Evolutionary conservation across 2,797 vertebrate genomes (phyloP).

Genomic region (Lithobates pipiens): DNA sequence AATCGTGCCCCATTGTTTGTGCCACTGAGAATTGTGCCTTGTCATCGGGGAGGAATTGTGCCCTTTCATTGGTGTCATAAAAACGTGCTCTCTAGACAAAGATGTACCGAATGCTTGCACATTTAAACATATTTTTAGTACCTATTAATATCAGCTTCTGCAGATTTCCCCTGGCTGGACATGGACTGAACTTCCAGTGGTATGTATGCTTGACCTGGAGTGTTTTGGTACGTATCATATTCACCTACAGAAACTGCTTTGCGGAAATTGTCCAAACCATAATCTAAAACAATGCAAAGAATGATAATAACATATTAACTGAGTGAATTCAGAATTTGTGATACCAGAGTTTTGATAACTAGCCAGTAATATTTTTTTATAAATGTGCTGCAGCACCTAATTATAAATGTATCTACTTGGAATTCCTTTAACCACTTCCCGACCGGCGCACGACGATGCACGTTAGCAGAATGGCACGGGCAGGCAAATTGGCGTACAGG

Average conservation of each 20-base stretch:
- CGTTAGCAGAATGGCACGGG: too few relatives aligned
- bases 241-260: slow-evolving; percentile 74
- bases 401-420: too few relatives aligned
- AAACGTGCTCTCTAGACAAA: neutral
- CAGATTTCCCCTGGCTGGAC: slow-evolving; percentile 74
- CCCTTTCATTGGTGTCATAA: neutral
- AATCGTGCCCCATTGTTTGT: too few relatives aligned
- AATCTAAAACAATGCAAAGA: slow-evolving; percentile 73
- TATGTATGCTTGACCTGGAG: slow-evolving; percentile 76
- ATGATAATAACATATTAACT: neutral
- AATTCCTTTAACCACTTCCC: too few relatives aligned
- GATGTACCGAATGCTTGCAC: neutral
- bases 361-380: neutral
- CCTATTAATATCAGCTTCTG: slow-evolving; percentile 84
- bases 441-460: too few relatives aligned
- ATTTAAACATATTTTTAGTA: slow-evolving; percentile 51
- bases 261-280: slow-evolving; percentile 79
- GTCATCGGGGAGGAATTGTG: too few relatives aligned
- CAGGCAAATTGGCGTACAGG: too few relatives aligned
- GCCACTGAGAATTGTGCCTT: too few relatives aligned
- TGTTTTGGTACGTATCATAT: slow-evolving; percentile 74
- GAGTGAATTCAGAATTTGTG: neutral
- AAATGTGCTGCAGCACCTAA: too few relatives aligned
- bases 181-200: slow-evolving; percentile 77
- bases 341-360: too few relatives aligned